These are phyloP conservation scores for Ctenodactylus gundi DNA, from an alignment of 2,113 vertebrate species.

Conservation along the genomic window DNA sequence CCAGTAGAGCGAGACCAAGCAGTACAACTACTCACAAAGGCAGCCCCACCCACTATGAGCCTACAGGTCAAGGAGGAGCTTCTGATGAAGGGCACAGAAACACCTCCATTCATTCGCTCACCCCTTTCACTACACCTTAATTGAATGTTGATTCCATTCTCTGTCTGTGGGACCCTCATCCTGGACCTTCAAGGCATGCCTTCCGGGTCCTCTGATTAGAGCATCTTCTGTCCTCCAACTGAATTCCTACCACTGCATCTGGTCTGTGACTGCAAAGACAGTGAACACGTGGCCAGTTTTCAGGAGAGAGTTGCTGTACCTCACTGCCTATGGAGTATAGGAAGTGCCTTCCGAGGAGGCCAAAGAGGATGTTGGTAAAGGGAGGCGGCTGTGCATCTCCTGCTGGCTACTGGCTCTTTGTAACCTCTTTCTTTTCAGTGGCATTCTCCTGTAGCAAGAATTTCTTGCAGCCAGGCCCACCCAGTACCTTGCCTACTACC, in stretches of 20 bases:
- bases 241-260: rapidly evolving
- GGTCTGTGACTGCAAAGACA: background rate
- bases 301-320: background rate
- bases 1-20: background rate
- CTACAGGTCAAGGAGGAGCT: background rate
- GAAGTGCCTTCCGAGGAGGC: background rate
- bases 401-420: background rate
- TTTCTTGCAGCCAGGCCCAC: too few species aligned
- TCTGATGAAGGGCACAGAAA: background rate
- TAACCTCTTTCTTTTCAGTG: background rate
- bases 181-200: background rate
- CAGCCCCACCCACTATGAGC: background rate
- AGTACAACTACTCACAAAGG: background rate
- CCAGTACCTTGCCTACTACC: rapidly evolving
- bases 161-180: background rate
- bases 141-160: background rate
- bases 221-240: background rate
- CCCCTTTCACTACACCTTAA: background rate
- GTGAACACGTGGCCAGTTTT: background rate
- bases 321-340: too few species aligned
- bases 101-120: background rate
- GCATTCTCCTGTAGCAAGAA: rapidly evolving
- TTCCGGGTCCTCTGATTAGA: background rate
- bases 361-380: too few species aligned
- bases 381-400: too few species aligned